Evolutionary conservation across 2,797 vertebrate species (phyloP), one percentile per base, ranked within the genome.

Genomic region (Chloroceryle inda): DNA sequence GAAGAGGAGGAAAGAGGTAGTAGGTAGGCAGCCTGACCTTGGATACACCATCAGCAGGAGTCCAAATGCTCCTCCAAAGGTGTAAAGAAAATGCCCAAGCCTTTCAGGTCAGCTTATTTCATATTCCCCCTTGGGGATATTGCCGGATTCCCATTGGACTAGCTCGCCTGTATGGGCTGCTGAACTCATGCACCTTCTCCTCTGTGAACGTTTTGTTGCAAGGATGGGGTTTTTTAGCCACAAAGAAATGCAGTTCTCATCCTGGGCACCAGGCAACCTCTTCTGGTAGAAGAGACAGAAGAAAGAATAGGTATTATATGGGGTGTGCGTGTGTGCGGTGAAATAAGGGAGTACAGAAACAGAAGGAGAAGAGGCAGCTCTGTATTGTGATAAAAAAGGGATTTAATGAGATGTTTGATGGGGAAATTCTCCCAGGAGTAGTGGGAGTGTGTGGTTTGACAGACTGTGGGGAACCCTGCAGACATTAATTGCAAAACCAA

Each of bases 1-100:
- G 58, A 73, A 91, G 79, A 89, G 66, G 89, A 94, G 91, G 89
- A 94, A 95, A 85, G 89, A 85, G 26, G n/a, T 11, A 72, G 85
- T 53, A 95, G 89, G 59, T 87, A 95, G 92, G 85, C 59, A 80
- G 78, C 72, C 81, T 94, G 92, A 94, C 82, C 91, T 89, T 53
- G 76, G 88, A 85, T 83, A 49, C 62, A 75, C 82, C 96, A 75
- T 18, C 92, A 92, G 92, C 89, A 92, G 89, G 92, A 83, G 61
- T 40, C 75, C 91, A 88, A 93, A 80, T 0, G 1, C 58, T 91
- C 38, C 72, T 93, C 68, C n/a, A 66, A 92, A 95, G 68, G 71
- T 5, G 3, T 69, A 81, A 94, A 88, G 85, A 92, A 96, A 94
- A 91, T 89, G 79, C 66, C 85, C 87, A 67, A 94, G 64, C 68